phyloP scores from a whole-genome alignment of 2,113 vertebrate species.

The Ceyx melanurus region DNA sequence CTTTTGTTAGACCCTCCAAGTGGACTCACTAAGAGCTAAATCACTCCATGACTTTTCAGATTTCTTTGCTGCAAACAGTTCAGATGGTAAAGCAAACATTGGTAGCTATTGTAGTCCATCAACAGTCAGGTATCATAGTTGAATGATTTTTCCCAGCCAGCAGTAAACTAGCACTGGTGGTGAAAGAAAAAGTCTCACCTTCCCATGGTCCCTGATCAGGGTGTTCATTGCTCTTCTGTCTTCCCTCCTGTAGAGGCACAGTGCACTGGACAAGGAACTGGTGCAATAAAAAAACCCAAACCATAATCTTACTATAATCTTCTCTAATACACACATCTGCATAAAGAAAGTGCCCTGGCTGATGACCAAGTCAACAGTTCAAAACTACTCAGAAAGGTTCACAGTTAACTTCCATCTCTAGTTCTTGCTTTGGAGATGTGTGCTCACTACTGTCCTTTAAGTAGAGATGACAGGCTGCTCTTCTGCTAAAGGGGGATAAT shows the following conservation, averaged over 20 bases:
- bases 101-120: neutral
- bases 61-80: neutral
- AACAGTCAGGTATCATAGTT: neutral
- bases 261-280: neutral
- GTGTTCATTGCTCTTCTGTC: neutral
- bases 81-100: neutral
- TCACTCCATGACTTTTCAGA: neutral
- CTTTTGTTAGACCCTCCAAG: neutral
- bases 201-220: neutral
- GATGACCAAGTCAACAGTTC: neutral
- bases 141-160: neutral
- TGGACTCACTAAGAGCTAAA: neutral
- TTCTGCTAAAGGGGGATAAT: neutral
- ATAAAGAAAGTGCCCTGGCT: neutral
- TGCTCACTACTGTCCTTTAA: neutral
- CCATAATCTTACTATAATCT: neutral
- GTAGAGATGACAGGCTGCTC: neutral
- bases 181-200: neutral
- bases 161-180: neutral
- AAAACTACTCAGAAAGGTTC: neutral
- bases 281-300: neutral
- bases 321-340: neutral
- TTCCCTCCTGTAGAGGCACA: neutral
- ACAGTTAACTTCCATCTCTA: neutral
- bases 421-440: neutral